Evolutionary conservation across 1,140 invertebrate species (phyloP).

Genomic region (Diorhabda sublineata): DNA sequence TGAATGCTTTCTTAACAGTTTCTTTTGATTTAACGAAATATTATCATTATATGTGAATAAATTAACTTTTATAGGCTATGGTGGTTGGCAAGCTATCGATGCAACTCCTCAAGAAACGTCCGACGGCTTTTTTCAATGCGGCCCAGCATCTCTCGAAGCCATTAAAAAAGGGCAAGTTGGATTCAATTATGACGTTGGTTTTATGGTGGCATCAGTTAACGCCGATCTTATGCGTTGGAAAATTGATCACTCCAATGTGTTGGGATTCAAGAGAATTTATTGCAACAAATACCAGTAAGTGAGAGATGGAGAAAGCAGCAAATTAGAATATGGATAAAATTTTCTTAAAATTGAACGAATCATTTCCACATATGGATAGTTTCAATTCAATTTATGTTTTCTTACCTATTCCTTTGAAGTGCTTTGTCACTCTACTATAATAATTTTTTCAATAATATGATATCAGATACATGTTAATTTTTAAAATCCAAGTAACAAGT

Average conservation of each 20-base stretch:
- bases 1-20: no score
- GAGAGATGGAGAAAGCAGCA: not conserved
- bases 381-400: no score
- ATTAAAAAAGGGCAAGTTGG: constrained; percentile 68
- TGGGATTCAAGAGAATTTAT: constrained; percentile 61
- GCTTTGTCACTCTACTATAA: no score
- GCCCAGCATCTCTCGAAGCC: constrained; percentile 63
- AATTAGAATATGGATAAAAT: not conserved
- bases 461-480: no score
- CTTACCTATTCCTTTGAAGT: no score
- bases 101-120: constrained; percentile 69
- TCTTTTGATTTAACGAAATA: no score
- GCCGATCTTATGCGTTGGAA: constrained; percentile 62
- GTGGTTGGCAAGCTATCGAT: constrained; percentile 73
- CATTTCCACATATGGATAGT: no score
- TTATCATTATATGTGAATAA: no score
- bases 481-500: no score
- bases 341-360: not conserved
- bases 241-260: constrained; percentile 52
- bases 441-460: no score
- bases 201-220: constrained; percentile 64
- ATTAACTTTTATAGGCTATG: constrained; percentile 51
- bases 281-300: constrained; percentile 54
- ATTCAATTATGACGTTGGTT: constrained; percentile 64
- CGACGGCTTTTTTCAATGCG: constrained; percentile 60